Evolutionary conservation across 2,797 vertebrate species (phyloP).

Genomic region (Myotis vivesi): DNA sequence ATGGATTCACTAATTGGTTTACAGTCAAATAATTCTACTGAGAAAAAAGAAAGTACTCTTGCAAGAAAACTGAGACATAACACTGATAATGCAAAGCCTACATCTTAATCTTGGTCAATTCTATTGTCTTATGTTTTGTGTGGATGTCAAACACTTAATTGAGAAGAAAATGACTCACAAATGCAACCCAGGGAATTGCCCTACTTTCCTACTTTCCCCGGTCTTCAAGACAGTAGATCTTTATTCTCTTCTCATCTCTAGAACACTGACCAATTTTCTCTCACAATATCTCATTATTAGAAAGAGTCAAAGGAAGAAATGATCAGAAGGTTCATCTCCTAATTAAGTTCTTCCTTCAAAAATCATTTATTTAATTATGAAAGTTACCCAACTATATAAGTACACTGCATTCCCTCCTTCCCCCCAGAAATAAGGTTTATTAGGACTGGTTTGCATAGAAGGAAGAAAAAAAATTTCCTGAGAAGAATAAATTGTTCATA

Average conservation of each 20-base stretch:
- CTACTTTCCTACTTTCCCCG: background rate
- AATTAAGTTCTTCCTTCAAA: slow-evolving; percentile 35
- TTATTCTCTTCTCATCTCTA: background rate
- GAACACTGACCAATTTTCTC: background rate
- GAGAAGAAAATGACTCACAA: slow-evolving; percentile 40
- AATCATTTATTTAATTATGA: background rate
- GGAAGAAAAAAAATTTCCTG: background rate
- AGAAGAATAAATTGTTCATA: background rate
- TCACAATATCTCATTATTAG: background rate
- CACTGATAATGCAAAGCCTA: slow-evolving; percentile 49
- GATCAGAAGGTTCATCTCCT: background rate
- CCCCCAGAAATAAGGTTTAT: background rate
- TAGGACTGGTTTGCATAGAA: background rate
- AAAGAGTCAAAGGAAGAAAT: background rate
- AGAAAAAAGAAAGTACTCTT: slow-evolving; percentile 47
- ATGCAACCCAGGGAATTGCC: background rate
- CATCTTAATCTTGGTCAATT: slow-evolving; percentile 14
- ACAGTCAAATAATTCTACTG: slow-evolving; percentile 70
- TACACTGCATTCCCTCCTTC: background rate
- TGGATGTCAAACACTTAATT: slow-evolving; percentile 38
- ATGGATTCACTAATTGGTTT: slow-evolving; percentile 76
- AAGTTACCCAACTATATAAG: background rate
- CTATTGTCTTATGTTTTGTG: slow-evolving; percentile 56
- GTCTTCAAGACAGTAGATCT: background rate
- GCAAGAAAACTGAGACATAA: slow-evolving; percentile 51